These are phyloP conservation scores for Watsonalla cultraria DNA, from an alignment of 2,888 invertebrate genomes.

Conservation along the genomic window DNA sequence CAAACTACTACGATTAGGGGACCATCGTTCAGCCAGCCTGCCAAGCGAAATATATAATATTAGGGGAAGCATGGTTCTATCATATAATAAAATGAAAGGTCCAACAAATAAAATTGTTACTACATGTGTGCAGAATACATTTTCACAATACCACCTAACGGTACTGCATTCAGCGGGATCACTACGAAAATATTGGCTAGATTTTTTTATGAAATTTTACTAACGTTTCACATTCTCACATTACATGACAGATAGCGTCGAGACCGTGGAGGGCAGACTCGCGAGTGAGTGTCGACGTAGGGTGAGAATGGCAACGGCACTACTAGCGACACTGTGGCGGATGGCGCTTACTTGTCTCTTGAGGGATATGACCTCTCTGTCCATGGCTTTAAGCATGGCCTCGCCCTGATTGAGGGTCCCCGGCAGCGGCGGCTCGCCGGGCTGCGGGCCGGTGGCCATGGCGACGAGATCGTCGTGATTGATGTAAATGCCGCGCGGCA, in stretches of 20 bases:
- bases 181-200: slow-evolving; percentile 34
- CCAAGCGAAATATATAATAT: slow-evolving; percentile 36
- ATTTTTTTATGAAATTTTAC: slow-evolving; percentile 23
- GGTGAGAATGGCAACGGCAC: slow-evolving; percentile 60
- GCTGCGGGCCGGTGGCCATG: slow-evolving; percentile 88
- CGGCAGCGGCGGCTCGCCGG: slow-evolving; percentile 75
- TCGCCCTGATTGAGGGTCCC: slow-evolving; percentile 83
- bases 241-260: slow-evolving; percentile 46
- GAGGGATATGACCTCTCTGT: slow-evolving; percentile 94
- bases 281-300: slow-evolving; percentile 38
- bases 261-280: slow-evolving; percentile 15
- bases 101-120: slow-evolving; percentile 29
- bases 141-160: slow-evolving; percentile 40
- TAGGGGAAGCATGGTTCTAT: slow-evolving; percentile 21
- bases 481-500: slow-evolving; percentile 98
- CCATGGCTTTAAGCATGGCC: slow-evolving; percentile 93
- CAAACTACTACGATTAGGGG: slow-evolving; percentile 48
- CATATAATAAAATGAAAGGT: slow-evolving; percentile 23
- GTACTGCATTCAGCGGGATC: slow-evolving; percentile 35
- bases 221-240: slow-evolving; percentile 58
- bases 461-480: slow-evolving; percentile 97
- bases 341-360: slow-evolving; percentile 94
- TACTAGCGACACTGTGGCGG: slow-evolving; percentile 51
- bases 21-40: slow-evolving; percentile 35
- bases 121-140: slow-evolving; percentile 73